These are phyloP conservation scores for Lamproptera curius DNA, from an alignment of 2,888 invertebrate genomes.

Conservation along the genomic window DNA sequence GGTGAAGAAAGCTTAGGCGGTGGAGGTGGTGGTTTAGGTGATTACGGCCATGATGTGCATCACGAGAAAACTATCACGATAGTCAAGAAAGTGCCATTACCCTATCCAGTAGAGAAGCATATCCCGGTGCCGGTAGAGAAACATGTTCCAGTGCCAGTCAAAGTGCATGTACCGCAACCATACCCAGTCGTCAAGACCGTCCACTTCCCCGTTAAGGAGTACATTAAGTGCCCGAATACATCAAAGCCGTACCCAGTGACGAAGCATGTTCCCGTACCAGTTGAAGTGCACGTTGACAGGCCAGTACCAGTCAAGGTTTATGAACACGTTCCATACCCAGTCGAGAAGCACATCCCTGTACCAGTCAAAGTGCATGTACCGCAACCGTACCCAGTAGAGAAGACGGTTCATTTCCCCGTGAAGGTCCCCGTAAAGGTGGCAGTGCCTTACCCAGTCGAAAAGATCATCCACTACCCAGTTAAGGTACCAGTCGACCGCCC, in stretches of 20 bases:
- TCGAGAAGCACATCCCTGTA: constrained; percentile 82
- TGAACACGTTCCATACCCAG: constrained; percentile 83
- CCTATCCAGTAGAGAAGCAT: constrained; percentile 85
- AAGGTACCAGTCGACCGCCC: constrained; percentile 83
- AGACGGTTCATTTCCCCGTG: constrained; percentile 81
- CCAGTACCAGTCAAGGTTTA: constrained; percentile 81
- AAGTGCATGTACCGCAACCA: constrained; percentile 83
- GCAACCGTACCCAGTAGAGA: constrained; percentile 85
- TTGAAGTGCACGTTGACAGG: constrained; percentile 82
- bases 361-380: constrained; percentile 85
- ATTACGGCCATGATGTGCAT: constrained; percentile 31
- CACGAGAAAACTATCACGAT: constrained; percentile 83
- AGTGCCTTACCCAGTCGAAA: constrained; percentile 87
- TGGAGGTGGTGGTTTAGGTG: constrained; percentile 31
- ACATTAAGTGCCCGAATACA: constrained; percentile 82
- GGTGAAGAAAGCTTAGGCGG: constrained; percentile 31
- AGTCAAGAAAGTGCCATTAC: constrained; percentile 84
- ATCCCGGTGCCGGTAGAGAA: constrained; percentile 84
- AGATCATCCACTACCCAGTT: constrained; percentile 84
- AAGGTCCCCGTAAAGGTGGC: constrained; percentile 84
- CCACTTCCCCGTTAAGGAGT: constrained; percentile 81
- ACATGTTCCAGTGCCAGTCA: constrained; percentile 81
- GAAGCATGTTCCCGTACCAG: constrained; percentile 81
- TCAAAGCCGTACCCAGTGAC: constrained; percentile 83
- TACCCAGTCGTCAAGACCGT: constrained; percentile 84